Base-by-base conservation (phyloP, 2,888 invertebrate species). In the Pseudococcus viburni region DNA sequence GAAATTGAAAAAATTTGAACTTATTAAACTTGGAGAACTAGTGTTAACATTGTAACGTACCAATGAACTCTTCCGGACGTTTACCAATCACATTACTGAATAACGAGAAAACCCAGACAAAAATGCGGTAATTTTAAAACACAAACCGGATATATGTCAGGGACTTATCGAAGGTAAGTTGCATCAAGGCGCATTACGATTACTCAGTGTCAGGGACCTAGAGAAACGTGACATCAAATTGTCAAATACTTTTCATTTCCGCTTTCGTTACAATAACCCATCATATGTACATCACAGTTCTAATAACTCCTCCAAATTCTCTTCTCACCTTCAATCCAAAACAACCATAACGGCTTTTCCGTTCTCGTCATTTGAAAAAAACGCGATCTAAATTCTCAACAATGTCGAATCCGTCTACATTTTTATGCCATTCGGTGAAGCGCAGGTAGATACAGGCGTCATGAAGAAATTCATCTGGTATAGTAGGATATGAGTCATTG, bases 191-290 rank as follows among this genome's bases (percentile, higher is more conserved):
- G 17, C 15, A 22, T 12, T 73, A 68, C 26, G 73, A 73, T 17
- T 73, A 73, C 33, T 73, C 73, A 73, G 73, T 73, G 73, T 73
- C 73, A 73, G 73, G 73, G 73, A 73, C 73, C 73, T 73, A 22
- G 17, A 33, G 33, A 73, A 33, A 73, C 73, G 73, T 73, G 73
- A 73, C 73, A 33, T 73, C 11, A 73, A 73, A 73, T 15, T 73
- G 73, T 73, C 73, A 73, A 73, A 73, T 17, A 33, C 73, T 33
- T 33, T 3, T 33, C 26, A 33, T 33, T 73, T 73, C 73, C 73
- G 73, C 33, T 15, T 73, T 33, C 11, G 33, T 17, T 26, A 51
- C 9, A 51, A 12, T 59, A 59, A 33, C 26, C 7, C 59, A 4
- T 59, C 59, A n/a, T 6, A n/a, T 6, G 3, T 3, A n/a, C 26